phyloP scores from a whole-genome alignment of 2,797 vertebrate genomes.

The Thripadectes ignobilis region DNA sequence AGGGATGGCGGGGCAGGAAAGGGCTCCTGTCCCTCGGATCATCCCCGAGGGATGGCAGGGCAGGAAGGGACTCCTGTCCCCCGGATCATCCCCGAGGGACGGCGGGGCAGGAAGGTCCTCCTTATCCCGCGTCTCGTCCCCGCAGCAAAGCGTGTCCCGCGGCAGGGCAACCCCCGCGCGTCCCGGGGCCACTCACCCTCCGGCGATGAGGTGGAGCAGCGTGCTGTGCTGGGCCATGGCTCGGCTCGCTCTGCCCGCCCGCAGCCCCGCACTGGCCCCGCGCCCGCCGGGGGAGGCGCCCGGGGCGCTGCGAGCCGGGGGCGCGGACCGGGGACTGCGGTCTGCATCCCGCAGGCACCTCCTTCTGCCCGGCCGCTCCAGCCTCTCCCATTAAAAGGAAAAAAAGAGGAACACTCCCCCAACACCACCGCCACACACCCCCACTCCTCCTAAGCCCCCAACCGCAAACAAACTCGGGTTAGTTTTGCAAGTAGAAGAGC shows the following conservation, averaged over 20 bases:
- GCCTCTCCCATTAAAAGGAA: background rate
- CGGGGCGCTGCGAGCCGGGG: too few relatives aligned
- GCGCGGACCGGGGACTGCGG: background rate
- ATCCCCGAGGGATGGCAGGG: background rate
- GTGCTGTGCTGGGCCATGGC: background rate
- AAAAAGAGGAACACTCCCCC: too few relatives aligned
- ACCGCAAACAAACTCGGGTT: background rate
- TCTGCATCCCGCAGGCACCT: accelerated
- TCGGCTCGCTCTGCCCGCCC: background rate
- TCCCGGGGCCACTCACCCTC: background rate
- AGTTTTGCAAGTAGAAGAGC: background rate
- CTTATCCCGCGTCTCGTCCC: background rate
- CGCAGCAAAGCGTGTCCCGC: background rate
- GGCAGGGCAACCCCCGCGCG: background rate
- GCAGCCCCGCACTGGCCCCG: background rate
- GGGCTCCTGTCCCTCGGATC: background rate
- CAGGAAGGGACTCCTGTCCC: background rate
- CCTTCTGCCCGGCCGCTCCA: accelerated
- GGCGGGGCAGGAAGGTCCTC: too few relatives aligned
- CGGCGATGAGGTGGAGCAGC: background rate
- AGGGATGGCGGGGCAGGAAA: too few relatives aligned
- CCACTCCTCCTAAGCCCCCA: too few relatives aligned
- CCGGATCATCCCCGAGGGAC: background rate
- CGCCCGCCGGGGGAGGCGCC: background rate
- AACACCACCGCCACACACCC: too few relatives aligned